Base-by-base conservation (phyloP, 1,140 invertebrate species). In the Sycophila sp. region DNA sequence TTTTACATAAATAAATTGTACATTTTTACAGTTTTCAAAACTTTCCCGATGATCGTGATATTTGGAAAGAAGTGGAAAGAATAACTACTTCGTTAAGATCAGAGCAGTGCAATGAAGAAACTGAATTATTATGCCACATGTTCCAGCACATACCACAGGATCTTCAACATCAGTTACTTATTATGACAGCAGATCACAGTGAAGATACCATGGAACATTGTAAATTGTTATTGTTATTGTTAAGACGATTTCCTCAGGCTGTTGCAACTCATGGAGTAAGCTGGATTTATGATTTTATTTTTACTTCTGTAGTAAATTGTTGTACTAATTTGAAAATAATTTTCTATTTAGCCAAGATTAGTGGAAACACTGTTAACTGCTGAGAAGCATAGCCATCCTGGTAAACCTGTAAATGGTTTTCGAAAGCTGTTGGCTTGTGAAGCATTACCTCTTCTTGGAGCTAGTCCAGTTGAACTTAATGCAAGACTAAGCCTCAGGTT, bases 191-290 rank as follows among this genome's bases (percentile, higher is more conserved):
- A 24, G 94, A 96, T 84, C 91, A 94, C 68, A 94, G 93, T 77
- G 92, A 94, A 81, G 93, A 96, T 80, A 94, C 92, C 26, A 92
- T 95, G 88, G 94, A 96, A 78, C 93, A 95, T 82, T 95, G 94
- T 81, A 89, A 93, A 74, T 84, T 96, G 51, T 85, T 94, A 47
- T 87, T 96, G 30, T 80, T 96, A 42, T 87, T 96, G 58, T 86
- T 96, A 51, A 91, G 91, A 75, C 90, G 91, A 78, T 96, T 96
- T 87, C 94, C 94, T 38, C 91, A 92, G 77, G 90, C 93, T n/a
- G 90, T 93, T 15, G 79, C 88, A 17, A 90, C 90, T 47, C 91
- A 95, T 82, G 94, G 93, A 38, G 93, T 94, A 87, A 87, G 85
- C 74, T 76, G 67, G 34, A 71, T 58, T 56, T 63, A 11, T 67